Evolutionary conservation across 2,797 vertebrate species (phyloP), one percentile per base, ranked within the genome.

Genomic region (Micrastur ruficollis): DNA sequence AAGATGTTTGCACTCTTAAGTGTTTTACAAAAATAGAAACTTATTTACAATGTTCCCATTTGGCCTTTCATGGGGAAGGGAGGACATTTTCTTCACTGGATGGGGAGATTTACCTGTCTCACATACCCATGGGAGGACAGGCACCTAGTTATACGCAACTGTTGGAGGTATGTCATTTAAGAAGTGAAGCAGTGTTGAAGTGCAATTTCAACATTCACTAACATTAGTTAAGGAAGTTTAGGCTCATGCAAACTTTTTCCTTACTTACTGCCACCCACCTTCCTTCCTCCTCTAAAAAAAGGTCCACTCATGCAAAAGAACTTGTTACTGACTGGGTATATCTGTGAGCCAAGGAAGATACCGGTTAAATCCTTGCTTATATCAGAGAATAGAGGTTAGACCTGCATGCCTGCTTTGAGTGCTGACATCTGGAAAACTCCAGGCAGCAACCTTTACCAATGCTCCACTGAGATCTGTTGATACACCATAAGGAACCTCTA

Each of bases 1-100:
- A 96, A 85, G 44, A 58, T 59, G 58, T 68, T 89, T 65, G 78
- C 76, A 46, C 67, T 89, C 80, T 56, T 66, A 66, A 65, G 61
- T 42, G 74, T 59, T 52, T 84, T 93, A 91, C 42, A 95, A 92
- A 97, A 91, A 68, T 50, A 95, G 46, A 93, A 80, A 59, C n/a
- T 88, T 97, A 95, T 97, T 93, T 97, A 97, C 95, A 97, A 12
- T 86, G 92, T 81, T 95, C 91, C 91, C 93, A 73, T 96, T 96
- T 94, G 93, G 94, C 91, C 92, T 97, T 96, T 97, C 58, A 34
- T 66, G 93, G 90, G 86, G 86, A 83, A 91, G 82, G 91, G 91
- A 95, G 90, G 93, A 89, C 73, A 27, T 83, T 91, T 86, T 89
- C 75, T 58, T 93, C 66, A 86, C 79, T 68, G 81, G 86, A 65